phyloP scores from a whole-genome alignment of 2,797 vertebrate genomes.

The Pseudochirops corinnae region DNA sequence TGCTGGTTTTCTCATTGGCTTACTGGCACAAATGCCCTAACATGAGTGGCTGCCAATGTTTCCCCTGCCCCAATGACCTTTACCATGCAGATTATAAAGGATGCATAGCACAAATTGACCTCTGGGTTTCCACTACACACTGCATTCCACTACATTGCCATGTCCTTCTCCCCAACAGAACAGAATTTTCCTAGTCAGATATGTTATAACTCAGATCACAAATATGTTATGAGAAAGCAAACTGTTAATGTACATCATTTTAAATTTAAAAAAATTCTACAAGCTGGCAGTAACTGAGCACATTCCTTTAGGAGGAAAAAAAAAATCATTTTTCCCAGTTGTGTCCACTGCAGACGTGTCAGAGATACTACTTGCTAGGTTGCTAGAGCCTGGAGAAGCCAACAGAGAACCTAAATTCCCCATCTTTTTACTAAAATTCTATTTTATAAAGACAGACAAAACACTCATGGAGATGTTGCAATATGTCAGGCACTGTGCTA shows the following conservation, averaged over 20 bases:
- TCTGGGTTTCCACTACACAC: neutral
- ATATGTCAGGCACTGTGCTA: neutral
- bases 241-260: neutral
- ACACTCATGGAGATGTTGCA: neutral
- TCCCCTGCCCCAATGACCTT: neutral
- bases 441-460: neutral
- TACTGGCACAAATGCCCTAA: neutral
- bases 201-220: neutral
- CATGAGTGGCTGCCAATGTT: neutral
- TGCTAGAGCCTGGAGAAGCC: neutral
- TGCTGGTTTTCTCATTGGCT: neutral
- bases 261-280: neutral
- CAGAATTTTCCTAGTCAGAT: neutral
- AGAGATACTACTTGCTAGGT: neutral
- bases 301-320: neutral
- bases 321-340: neutral
- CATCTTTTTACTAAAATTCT: neutral
- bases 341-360: neutral
- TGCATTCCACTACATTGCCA: neutral
- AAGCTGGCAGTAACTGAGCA: neutral
- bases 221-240: neutral
- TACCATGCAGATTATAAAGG: neutral
- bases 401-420: neutral
- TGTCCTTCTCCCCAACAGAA: neutral
- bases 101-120: neutral